A percentile compares a stretch with the other conserved stretches of the same genome.
These are phyloP conservation scores for Drosophila lacteicornis DNA, from an alignment of 1,140 invertebrate genomes.

Conservation along the genomic window DNA sequence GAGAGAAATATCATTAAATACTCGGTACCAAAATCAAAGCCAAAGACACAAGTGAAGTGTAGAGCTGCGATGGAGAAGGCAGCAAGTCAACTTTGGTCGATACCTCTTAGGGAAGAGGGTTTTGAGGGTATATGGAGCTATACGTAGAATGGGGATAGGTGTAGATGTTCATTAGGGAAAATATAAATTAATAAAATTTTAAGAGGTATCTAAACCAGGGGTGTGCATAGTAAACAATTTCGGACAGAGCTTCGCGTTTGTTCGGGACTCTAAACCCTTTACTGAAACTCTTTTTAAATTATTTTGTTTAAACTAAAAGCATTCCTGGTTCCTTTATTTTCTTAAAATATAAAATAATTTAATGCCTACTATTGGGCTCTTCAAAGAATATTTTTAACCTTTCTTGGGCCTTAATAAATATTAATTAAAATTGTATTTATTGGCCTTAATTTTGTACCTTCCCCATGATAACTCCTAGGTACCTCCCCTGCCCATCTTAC, in stretches of 20 bases:
- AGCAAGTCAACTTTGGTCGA: slow-evolving; percentile 59
- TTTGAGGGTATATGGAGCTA: background rate
- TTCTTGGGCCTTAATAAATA: no score
- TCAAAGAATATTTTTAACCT: no score
- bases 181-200: background rate
- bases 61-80: slow-evolving; percentile 33
- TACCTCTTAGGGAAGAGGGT: background rate
- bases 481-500: background rate
- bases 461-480: background rate
- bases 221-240: no score
- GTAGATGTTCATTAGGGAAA: background rate
- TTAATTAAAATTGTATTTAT: background rate
- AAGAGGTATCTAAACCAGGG: background rate
- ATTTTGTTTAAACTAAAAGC: no score
- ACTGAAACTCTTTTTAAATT: no score
- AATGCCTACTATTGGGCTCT: no score
- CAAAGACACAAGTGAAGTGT: slow-evolving; percentile 78
- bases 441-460: background rate
- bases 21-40: slow-evolving; percentile 70
- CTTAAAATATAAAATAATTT: no score
- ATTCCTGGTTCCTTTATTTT: no score
- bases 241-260: no score
- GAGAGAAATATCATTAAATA: slow-evolving; percentile 77
- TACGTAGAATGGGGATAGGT: no score
- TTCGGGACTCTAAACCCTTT: background rate